Evolutionary conservation across 1,140 invertebrate species (phyloP).

Genomic region (Meteorus sp.): DNA sequence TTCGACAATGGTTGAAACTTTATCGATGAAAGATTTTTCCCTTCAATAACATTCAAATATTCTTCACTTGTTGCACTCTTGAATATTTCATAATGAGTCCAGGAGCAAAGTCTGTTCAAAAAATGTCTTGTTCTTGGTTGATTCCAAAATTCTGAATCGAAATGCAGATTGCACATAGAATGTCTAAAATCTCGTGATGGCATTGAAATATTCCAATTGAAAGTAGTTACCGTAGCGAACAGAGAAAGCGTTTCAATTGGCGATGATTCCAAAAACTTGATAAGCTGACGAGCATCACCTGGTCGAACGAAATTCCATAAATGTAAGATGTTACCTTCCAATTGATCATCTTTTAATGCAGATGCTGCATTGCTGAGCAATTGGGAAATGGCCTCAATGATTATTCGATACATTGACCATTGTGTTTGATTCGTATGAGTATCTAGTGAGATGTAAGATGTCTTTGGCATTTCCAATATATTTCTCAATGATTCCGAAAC

Average conservation of each 20-base stretch:
- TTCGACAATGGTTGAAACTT: slow-evolving; percentile 31
- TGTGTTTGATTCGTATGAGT: slow-evolving; percentile 10
- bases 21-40: slow-evolving; percentile 9
- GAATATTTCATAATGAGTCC: slow-evolving; percentile 45
- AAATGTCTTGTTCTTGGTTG: slow-evolving; percentile 35
- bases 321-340: slow-evolving; percentile 31
- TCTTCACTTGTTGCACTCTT: slow-evolving; percentile 42
- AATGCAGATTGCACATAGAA: slow-evolving; percentile 42
- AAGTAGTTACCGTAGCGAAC: slow-evolving; percentile 33
- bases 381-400: slow-evolving; percentile 41
- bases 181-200: slow-evolving; percentile 35
- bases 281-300: slow-evolving; percentile 39
- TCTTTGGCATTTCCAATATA: slow-evolving; percentile 10
- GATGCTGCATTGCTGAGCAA: slow-evolving; percentile 36
- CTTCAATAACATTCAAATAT: slow-evolving; percentile 28
- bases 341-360: slow-evolving; percentile 31
- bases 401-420: slow-evolving; percentile 35
- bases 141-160: slow-evolving; percentile 41
- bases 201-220: slow-evolving; percentile 23
- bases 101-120: slow-evolving; percentile 44
- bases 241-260: slow-evolving; percentile 46
- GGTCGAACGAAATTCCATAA: slow-evolving; percentile 44
- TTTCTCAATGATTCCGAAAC: slow-evolving; percentile 33
- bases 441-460: neutral
- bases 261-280: slow-evolving; percentile 43